Conservation (phyloP, 2,797 vertebrate species). For the Hylomyscus alleni region DNA sequence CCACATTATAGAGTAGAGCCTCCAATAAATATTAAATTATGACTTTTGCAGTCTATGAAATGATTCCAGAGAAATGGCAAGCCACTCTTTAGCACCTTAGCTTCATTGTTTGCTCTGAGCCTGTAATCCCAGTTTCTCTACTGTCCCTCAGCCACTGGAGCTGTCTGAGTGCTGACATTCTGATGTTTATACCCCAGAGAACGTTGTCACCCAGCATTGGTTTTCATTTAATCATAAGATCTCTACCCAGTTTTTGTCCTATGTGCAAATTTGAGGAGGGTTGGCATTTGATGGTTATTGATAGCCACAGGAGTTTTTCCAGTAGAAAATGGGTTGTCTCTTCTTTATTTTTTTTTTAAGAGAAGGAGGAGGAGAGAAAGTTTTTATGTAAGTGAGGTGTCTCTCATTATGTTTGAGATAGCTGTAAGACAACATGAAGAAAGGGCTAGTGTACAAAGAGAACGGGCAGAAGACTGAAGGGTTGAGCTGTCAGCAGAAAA, state of each 20-base stretch:
- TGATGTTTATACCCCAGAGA: conserved; percentile 70
- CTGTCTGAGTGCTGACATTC: conserved; percentile 52
- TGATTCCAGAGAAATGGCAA: not conserved
- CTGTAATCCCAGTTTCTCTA: not conserved
- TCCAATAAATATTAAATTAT: conserved; percentile 60
- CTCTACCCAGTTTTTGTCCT: conserved; percentile 76
- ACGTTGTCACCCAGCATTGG: conserved; percentile 66
- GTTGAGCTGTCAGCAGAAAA: conserved; percentile 3
- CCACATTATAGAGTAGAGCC: not conserved
- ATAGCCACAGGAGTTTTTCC: conserved; percentile 74
- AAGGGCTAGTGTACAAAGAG: conserved; percentile 21
- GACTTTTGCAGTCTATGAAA: conserved; percentile 51
- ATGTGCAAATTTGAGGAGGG: conserved; percentile 75
- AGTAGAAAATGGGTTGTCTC: conserved; percentile 74
- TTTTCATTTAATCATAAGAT: conserved; percentile 81
- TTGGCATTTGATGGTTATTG: conserved; percentile 80
- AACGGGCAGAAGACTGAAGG: not conserved
- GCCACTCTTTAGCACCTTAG: conserved; percentile 11
- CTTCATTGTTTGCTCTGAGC: conserved; percentile 67
- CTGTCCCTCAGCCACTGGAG: conserved; percentile 38
- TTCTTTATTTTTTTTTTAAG: conserved; percentile 74
- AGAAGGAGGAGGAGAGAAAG: conserved; percentile 17
- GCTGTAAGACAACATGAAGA: conserved; percentile 44
- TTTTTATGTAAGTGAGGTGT: conserved; percentile 56
- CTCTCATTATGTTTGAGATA: conserved; percentile 60